phyloP scores from a whole-genome alignment of 2,888 invertebrate genomes.

The Harmothoe impar region DNA sequence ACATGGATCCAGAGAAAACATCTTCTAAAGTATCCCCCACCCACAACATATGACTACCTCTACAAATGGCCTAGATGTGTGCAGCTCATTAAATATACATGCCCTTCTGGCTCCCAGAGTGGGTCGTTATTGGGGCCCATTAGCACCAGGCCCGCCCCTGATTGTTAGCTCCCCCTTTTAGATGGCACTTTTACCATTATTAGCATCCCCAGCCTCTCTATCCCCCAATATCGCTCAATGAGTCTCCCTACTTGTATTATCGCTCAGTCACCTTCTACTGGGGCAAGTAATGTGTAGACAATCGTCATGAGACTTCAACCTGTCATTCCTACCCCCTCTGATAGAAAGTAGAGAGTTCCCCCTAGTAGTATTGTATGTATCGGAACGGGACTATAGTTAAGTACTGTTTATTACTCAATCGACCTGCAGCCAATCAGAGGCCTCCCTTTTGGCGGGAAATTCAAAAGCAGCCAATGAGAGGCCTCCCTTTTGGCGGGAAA shows the following conservation, averaged over 20 bases:
- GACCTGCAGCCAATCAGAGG: too few species aligned
- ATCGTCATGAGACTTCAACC: background rate
- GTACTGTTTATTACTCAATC: too few species aligned
- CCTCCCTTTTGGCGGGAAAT: too few species aligned
- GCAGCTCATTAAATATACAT: background rate
- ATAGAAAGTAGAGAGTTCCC: background rate
- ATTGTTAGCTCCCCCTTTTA: background rate
- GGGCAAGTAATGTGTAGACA: background rate
- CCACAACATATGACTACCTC: background rate
- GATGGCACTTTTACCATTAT: background rate
- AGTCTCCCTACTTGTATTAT: background rate
- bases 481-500: too few species aligned
- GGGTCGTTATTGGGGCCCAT: background rate
- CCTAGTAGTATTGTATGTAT: too few species aligned
- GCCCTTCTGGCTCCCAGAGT: background rate
- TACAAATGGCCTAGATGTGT: background rate
- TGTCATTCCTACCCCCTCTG: background rate
- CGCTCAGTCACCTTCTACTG: background rate
- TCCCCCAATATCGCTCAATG: conserved; percentile 2
- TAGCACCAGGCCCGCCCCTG: background rate
- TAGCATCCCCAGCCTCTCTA: background rate
- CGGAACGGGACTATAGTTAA: too few species aligned
- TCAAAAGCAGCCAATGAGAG: too few species aligned
- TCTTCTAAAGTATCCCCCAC: too few species aligned
- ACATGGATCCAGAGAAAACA: too few species aligned